Base-by-base conservation (phyloP, 2,888 invertebrate species). In the Boloria euphrosyne region DNA sequence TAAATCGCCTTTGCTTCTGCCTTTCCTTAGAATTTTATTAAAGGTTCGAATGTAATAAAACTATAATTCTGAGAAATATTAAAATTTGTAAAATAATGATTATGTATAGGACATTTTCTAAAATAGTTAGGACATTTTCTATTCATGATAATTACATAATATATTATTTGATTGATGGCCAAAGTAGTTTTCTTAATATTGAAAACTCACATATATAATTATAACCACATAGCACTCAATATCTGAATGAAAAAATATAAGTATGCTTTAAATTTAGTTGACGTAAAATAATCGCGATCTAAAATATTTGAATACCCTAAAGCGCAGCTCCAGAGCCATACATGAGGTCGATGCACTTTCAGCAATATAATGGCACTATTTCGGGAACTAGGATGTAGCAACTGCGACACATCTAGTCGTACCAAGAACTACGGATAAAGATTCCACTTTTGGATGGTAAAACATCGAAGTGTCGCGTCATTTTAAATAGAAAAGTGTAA, bases 221-320 rank as follows among this genome's bases (percentile, higher is more conserved):
- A 7, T 7, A 38, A 38, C 60, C 49, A 49, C 65, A 17, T 43
- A 22, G 60, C 18, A 65, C 54, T 61, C 47, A 60, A 65, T 54
- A 65, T 60, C 60, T 60, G 54, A 60, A 22, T 16, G 38, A 44
- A 44, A n/a, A 44, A 16, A n/a, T 22, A 22, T 22, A 14, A 27
- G n/a, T 7, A 57, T 44, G 14, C 14, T 18, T 43, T 14, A 22
- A 5, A 10, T 38, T 49, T 16, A 49, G 47, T 49, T 16, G 47
- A 16, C 16, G 2, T 7, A 49, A 16, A 49, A 27, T 27, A 27
- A 50, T 49, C 13, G 13, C n/a, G 57, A 22, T 80, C 86, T 88
- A 84, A 84, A 80, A 82, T 82, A 86, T 80, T 79, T 82, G 83
- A 72, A 84, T 82, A 81, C 82, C 78, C 73, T 46, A 76, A 72